These are phyloP conservation scores for Apotomis betuletana DNA, from an alignment of 2,888 invertebrate species.

Conservation along the genomic window DNA sequence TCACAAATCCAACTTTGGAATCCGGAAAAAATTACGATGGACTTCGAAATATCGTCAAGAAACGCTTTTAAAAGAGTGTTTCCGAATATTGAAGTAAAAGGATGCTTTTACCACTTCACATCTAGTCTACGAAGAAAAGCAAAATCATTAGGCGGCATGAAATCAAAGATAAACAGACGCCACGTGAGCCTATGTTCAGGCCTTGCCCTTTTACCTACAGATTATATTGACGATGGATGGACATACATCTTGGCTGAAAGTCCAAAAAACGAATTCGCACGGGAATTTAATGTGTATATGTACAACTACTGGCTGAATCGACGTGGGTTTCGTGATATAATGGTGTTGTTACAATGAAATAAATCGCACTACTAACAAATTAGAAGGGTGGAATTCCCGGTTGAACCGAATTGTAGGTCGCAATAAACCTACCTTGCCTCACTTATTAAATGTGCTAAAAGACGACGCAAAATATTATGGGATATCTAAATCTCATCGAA, in stretches of 20 bases:
- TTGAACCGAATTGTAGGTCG: slow-evolving; percentile 9
- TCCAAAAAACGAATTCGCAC: slow-evolving; percentile 2
- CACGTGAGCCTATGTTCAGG: slow-evolving; percentile 23
- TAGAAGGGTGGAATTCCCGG: slow-evolving; percentile 11
- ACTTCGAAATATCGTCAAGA: slow-evolving; percentile 11
- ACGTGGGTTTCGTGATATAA: slow-evolving; percentile 8
- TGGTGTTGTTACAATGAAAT: slow-evolving; percentile 11
- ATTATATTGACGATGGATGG: slow-evolving; percentile 17
- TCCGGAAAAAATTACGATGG: too few species aligned
- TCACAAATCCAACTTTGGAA: too few species aligned
- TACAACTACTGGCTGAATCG: slow-evolving; percentile 16
- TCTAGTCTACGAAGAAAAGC: slow-evolving; percentile 16
- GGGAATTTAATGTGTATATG: slow-evolving; percentile 6
- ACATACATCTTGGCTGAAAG: slow-evolving; percentile 13
- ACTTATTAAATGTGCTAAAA: slow-evolving; percentile 10
- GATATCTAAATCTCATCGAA: slow-evolving; percentile 8
- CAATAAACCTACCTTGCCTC: slow-evolving; percentile 8
- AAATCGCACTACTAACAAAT: slow-evolving; percentile 10
- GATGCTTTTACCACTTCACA: slow-evolving; percentile 18
- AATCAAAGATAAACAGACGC: slow-evolving; percentile 16
- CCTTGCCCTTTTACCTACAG: slow-evolving; percentile 7
- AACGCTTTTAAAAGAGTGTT: slow-evolving; percentile 11
- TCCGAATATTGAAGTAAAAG: slow-evolving; percentile 7
- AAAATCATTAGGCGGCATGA: slow-evolving; percentile 18
- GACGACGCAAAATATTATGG: slow-evolving; percentile 18